Evolutionary conservation across 2,797 vertebrate species (phyloP).

Genomic region (Anomalospiza imberbis): DNA sequence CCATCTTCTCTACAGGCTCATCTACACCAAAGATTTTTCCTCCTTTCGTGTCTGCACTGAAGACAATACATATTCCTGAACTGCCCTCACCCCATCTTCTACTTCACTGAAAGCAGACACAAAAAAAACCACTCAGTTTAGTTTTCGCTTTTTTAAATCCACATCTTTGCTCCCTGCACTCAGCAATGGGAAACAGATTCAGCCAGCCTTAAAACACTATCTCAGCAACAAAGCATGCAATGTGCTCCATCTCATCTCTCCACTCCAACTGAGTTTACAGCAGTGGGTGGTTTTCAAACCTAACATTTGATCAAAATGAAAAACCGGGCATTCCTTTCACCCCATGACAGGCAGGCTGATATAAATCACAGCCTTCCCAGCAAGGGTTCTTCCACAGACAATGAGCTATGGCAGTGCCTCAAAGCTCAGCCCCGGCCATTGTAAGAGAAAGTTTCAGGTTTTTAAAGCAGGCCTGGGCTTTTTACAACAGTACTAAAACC

Average conservation of each 20-base stretch:
- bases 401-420: constrained; percentile 53
- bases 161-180: not conserved
- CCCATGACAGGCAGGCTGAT: constrained; percentile 67
- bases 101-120: not conserved
- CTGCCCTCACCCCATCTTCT: not conserved
- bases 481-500: constrained; percentile 62
- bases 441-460: constrained; percentile 61
- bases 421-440: constrained; percentile 51
- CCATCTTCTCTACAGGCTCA: not conserved
- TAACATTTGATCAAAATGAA: constrained; percentile 75
- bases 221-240: constrained; percentile 70
- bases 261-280: constrained; percentile 66
- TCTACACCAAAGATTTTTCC: not conserved
- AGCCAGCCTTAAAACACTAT: constrained; percentile 39
- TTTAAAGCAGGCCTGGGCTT: constrained; percentile 25
- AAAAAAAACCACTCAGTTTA: not conserved
- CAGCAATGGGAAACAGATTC: constrained; percentile 53
- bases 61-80: not conserved
- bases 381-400: constrained; percentile 61
- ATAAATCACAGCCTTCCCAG: constrained; percentile 76
- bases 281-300: constrained; percentile 75
- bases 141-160: not conserved
- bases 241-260: constrained; percentile 63
- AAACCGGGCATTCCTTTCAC: constrained; percentile 73
- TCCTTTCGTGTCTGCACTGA: not conserved